Conservation (phyloP, 2,888 invertebrate genomes). For the Pheosia tremula region DNA sequence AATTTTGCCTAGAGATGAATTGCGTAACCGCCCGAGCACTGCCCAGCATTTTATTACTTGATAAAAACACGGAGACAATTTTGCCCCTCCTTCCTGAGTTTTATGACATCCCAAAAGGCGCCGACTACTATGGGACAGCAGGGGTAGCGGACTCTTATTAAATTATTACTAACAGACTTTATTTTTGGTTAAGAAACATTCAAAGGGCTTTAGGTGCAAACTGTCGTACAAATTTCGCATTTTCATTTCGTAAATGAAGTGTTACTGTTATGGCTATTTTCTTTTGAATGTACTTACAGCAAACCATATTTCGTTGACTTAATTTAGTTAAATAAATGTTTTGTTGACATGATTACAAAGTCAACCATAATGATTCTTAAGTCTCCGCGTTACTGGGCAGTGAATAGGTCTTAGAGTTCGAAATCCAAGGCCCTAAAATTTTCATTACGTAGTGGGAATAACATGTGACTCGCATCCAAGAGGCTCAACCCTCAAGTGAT, state of each 20-base stretch:
- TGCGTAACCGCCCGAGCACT: conserved; percentile 50
- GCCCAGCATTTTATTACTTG: conserved; percentile 66
- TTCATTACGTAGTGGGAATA: conserved; percentile 36
- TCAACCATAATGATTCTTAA: too few relatives aligned
- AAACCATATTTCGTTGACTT: too few relatives aligned
- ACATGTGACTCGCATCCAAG: conserved; percentile 56
- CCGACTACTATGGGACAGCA: conserved; percentile 42
- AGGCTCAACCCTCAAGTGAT: conserved; percentile 34
- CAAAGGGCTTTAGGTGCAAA: neutral
- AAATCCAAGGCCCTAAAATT: neutral
- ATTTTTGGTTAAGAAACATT: conserved; percentile 7
- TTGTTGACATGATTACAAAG: too few relatives aligned
- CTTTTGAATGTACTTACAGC: too few relatives aligned
- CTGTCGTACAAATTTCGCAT: neutral
- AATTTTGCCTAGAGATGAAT: conserved; percentile 60
- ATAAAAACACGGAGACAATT: conserved; percentile 59
- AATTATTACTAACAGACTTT: conserved; percentile 17
- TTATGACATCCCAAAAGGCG: conserved; percentile 42
- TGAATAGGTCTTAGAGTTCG: neutral
- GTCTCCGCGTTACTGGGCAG: too few relatives aligned
- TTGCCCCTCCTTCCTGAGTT: conserved; percentile 52
- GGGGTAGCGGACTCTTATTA: conserved; percentile 29
- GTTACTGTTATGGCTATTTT: too few relatives aligned
- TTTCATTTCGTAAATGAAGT: neutral
- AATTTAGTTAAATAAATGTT: too few relatives aligned